Evolutionary conservation across 2,888 invertebrate species (phyloP), one percentile per base, ranked within the genome.

Genomic region (Tineola bisselliella): DNA sequence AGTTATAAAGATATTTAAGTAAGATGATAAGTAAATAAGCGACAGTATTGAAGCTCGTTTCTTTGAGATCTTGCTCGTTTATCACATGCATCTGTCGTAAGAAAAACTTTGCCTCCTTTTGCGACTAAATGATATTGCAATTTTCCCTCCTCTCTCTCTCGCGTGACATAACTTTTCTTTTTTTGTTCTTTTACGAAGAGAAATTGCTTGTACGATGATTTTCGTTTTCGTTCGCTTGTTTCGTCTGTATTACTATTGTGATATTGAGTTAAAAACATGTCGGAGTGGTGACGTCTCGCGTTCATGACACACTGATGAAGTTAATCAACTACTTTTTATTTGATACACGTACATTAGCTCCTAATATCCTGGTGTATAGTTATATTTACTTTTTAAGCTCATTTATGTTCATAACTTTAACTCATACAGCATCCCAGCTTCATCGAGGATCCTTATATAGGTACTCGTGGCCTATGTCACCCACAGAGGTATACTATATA

Each of bases 61-160:
- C 64, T 63, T 64, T 64, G 64, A 63, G 67, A 63, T 63, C 61
- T 61, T 59, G 71, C 65, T 75, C 78, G 74, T 78, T 79, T 74
- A 79, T 81, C 77, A 77, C 75, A 68, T 75, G 75, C 77, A 81
- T 76, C 77, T 71, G 74, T 67, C 71, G 66, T 67, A 63, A 65
- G 67, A 74, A 76, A 77, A 76, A 77, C 69, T 72, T 72, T 64
- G 38, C 30, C 68, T 67, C 65, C 70, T 70, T 68, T 66, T 69
- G 70, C 68, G 70, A 74, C 78, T 79, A 72, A 76, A 79, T 80
- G 79, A 77, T 79, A 78, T 76, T 76, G 76, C 76, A 72, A 79
- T 79, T 75, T 76, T 68, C 69, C 66, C 65, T 61, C 61, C 67
- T 65, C 64, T 69, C 65, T 60, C 67, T 65, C 64, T 69, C 65